These are phyloP conservation scores for Atta cephalotes DNA, from an alignment of 1,140 invertebrate species.

Conservation along the genomic window DNA sequence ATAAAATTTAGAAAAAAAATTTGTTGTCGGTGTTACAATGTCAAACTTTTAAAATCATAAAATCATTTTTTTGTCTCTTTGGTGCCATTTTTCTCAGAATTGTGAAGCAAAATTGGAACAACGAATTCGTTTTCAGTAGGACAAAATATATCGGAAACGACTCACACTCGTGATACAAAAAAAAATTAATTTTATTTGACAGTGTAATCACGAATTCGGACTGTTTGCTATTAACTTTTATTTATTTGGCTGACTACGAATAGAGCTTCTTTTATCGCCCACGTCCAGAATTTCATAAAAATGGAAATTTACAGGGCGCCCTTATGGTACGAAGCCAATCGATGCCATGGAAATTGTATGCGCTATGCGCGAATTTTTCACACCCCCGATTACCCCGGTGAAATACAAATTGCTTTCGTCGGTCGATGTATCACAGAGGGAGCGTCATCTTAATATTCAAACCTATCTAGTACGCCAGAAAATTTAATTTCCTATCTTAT, in stretches of 20 bases:
- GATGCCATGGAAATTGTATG: slow-evolving; percentile 49
- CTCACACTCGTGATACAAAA: no score
- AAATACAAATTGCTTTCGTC: slow-evolving; percentile 39
- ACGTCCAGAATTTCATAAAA: slow-evolving; percentile 66
- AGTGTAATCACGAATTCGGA: background rate
- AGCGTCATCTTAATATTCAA: slow-evolving; percentile 31
- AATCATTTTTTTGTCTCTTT: no score
- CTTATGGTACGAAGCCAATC: slow-evolving; percentile 52
- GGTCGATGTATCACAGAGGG: slow-evolving; percentile 18
- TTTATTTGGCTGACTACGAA: background rate
- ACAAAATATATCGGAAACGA: no score
- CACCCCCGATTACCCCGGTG: background rate
- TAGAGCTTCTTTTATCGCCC: slow-evolving; percentile 13
- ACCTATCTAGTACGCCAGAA: background rate
- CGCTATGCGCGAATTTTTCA: slow-evolving; percentile 49
- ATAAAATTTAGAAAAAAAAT: no score
- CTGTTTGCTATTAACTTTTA: background rate
- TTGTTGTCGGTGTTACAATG: no score
- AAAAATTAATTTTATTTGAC: no score
- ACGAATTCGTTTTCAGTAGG: no score
- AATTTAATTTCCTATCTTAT: slow-evolving; percentile 54
- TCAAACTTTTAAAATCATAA: no score
- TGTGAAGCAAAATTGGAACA: no score
- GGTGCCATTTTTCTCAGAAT: no score
- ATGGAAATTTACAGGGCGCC: slow-evolving; percentile 61